Base-by-base conservation (phyloP, 1,140 invertebrate species). In the Neodiprion pinetum region DNA sequence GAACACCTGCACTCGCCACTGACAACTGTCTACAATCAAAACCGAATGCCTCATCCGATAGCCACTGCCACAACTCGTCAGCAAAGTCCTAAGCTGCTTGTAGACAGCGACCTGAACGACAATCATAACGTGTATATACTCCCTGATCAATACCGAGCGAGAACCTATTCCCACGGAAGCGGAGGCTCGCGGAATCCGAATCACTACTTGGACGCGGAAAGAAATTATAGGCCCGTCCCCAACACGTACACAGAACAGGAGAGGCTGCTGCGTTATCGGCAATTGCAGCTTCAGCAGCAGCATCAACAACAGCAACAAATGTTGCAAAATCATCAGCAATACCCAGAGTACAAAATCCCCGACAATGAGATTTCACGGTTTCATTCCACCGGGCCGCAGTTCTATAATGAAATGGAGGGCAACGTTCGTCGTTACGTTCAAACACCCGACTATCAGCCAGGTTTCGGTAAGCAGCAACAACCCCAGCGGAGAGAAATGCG, bases 91-190 rank as follows among this genome's bases (percentile, higher is more conserved):
- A 86, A 88, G 74, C 82, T 83, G 49, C 67, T 80, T 0, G 4
- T 61, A 17, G 86, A 86, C 8, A 81, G 85, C 12, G 87, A 88
- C 72, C 77, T 83, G 3, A 89, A 87, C 71, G 83, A 85, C 14
- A 88, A 88, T 74, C 84, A 86, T 61, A 88, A 89, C 49, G 74
- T 88, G 28, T 88, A 88, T 17, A 85, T 88, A 72, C 61, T 87
- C 12, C 83, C 85, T 0, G 86, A 88, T 40, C 85, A 86, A 67
- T 86, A 83, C 75, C 83, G 87, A 2, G 73, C 74, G 47, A 85
- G 86, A 21, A 85, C 86, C 0, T 86, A 85, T 74, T 88, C 86
- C 1, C 86, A 88, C 75, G 83, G 81, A 8, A 80, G 79, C 17
- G 76, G 76, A 12, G 80, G 81, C 61, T 81, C 81, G 7, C 80